Evolutionary conservation across 2,113 vertebrate species (phyloP), one percentile per base, ranked within the genome.

Genomic region (Dunckerocampus dactyliophorus): DNA sequence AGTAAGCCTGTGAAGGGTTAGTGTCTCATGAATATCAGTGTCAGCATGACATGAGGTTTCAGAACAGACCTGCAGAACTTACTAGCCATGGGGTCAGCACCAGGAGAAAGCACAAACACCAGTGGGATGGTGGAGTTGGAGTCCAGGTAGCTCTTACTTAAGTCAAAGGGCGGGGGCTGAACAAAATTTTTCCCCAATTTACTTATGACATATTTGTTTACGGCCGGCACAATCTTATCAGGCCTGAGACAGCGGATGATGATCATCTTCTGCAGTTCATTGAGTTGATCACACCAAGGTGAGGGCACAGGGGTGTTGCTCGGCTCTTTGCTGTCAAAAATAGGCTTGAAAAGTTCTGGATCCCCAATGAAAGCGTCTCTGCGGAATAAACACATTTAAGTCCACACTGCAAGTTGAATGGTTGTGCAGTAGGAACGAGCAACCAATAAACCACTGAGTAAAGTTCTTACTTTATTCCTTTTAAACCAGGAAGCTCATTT

Each of bases 61-160:
- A 59, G 15, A 47, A 1, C 34, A 8, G 6, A 19, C n/a, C 0
- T 53, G 28, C 28, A 21, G 13, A 28, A 95, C 97, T 94, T 88
- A 98, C 96, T 96, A 49, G 95, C 93, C 97, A 99, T 97, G 16
- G 97, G 97, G 87, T 98, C 96, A 43, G 96, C 97, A 77, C 96
- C 97, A 37, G 96, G 94, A 83, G 95, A 98, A 0, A 99, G 84
- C 72, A 98, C 92, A 85, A 99, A 99, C 80, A 99, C 89, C 28
- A 98, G 91, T 13, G 96, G 96, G 65, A 92, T 85, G 53, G 93
- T 92, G 55, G 87, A 89, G 79, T 93, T 93, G 64, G 96, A 99
- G 85, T 98, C 95, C 71, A 79, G 71, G 75, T 96, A 99, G 88
- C 94, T 98, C 88, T 92, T 97, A 65, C 91, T 86, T 75, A 98